Evolutionary conservation across 1,140 invertebrate species (phyloP), one percentile per base, ranked within the genome.

Genomic region (Papilio polyxenes): DNA sequence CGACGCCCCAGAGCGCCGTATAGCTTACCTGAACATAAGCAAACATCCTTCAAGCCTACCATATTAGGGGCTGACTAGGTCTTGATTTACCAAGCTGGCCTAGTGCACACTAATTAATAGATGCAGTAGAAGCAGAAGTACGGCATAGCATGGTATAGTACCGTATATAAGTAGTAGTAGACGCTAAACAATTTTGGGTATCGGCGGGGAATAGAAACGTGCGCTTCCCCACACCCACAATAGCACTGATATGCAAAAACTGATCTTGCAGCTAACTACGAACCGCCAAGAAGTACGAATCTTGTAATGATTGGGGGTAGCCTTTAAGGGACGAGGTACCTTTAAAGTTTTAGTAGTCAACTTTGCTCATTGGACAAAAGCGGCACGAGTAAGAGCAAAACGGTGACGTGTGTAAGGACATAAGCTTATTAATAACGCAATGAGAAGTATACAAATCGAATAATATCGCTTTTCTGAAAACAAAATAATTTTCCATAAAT

Each of bases 1-100:
- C 99, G 95, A 83, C 97, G 96, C 5, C 97, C 97, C 85, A 99
- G 96, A 5, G 99, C 98, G 0, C 97, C 97, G 93, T 99, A 99
- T 89, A 99, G 96, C 95, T 98, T 99, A 23, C 98, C 98, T 98
- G 94, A 31, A 78, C 11, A 78, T 11, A 40, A n/a, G 2, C 2
- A 77, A 75, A 44, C 0, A 10, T 20, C n/a, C 4, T 44, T 6
- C 7, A 4, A 44, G 40, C 40, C 40, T 7, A 44, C 7, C 4
- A 0, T 44, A 44, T 6, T 44, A 44, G 7, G 40, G 4, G 3
- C 40, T 44, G 40, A 44, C 40, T 44, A 2, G 40, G 40, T 44
- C 40, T 44, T 44, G 0, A 3, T 6, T 7, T 6, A 7, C 40
- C 40, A 31, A 31, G 40, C 40, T 44, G 3, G 40, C 40, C 76